These are phyloP conservation scores for Corythaeola cristata DNA, from an alignment of 2,113 vertebrate species.

Conservation along the genomic window DNA sequence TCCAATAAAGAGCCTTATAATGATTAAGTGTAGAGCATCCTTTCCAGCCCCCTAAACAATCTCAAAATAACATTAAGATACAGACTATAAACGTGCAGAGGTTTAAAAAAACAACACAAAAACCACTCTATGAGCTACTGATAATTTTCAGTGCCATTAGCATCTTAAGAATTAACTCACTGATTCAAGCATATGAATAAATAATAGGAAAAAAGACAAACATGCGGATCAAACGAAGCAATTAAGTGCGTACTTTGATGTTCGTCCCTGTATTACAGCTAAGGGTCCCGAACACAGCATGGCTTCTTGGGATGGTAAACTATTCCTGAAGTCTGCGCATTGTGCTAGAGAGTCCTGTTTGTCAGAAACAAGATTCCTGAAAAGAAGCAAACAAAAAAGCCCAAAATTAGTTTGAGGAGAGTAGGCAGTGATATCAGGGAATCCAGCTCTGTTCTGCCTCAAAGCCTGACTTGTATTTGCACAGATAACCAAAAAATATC, in stretches of 20 bases:
- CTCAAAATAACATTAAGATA: not conserved
- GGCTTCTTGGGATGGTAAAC: conserved; percentile 87
- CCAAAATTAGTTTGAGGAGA: not conserved
- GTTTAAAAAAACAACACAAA: not conserved
- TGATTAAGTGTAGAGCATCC: not conserved
- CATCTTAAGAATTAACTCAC: not conserved
- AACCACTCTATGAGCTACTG: not conserved
- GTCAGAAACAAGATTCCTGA: conserved; percentile 94
- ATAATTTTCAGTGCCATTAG: not conserved
- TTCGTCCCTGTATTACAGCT: conserved; percentile 92
- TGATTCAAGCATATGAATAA: not conserved
- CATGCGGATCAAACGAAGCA: fast-evolving
- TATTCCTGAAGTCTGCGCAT: conserved; percentile 95
- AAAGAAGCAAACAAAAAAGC: not conserved
- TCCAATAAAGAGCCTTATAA: not conserved
- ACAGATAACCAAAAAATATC: not conserved
- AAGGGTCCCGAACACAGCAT: conserved; percentile 89
- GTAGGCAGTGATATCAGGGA: not conserved
- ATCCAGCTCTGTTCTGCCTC: not conserved
- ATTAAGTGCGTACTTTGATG: conserved; percentile 82
- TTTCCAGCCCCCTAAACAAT: not conserved
- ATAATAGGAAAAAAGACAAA: not conserved
- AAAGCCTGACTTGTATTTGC: not conserved
- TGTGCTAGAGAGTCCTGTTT: conserved; percentile 93
- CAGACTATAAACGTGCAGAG: not conserved